Conservation (phyloP, 2,888 invertebrate genomes). For the Sinodicranocentrus sp. region DNA sequence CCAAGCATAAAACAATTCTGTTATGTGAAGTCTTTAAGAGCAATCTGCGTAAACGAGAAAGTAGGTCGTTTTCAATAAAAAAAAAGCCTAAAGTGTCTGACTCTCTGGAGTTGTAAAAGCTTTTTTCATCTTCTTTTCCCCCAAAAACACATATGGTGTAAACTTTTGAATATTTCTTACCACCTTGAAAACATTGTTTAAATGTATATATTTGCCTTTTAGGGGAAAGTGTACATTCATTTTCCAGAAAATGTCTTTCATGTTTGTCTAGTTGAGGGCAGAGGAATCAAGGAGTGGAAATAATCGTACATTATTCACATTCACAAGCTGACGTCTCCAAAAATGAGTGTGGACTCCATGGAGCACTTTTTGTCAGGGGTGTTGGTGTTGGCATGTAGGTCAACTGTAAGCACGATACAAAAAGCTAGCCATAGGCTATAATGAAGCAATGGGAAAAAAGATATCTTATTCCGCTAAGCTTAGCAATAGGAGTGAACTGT, state of each 20-base stretch:
- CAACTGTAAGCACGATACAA: slow-evolving; percentile 18
- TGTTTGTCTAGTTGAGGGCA: neutral
- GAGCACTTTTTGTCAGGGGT: neutral
- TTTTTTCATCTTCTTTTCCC: neutral
- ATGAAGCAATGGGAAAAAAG: too few relatives aligned
- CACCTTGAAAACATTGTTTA: slow-evolving; percentile 1
- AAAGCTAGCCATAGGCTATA: neutral
- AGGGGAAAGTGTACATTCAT: neutral
- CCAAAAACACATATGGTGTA: neutral
- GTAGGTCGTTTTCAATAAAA: slow-evolving; percentile 57
- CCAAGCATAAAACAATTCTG: slow-evolving; percentile 44
- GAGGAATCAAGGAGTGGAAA: slow-evolving; percentile 31
- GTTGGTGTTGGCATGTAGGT: slow-evolving; percentile 41
- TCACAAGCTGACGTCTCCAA: slow-evolving; percentile 43
- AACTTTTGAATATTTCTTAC: neutral
- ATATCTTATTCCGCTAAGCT: too few relatives aligned
- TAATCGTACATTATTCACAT: slow-evolving; percentile 59
- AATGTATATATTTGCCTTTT: slow-evolving; percentile 1
- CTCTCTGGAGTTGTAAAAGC: slow-evolving; percentile 31
- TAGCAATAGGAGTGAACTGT: neutral
- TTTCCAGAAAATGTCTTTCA: slow-evolving; percentile 32
- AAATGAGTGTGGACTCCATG: neutral
- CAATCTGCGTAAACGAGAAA: slow-evolving; percentile 60
- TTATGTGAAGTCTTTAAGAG: slow-evolving; percentile 43
- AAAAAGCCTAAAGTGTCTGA: slow-evolving; percentile 29